Evolutionary conservation across 2,113 vertebrate genomes (phyloP).

Genomic region (Rutilus rutilus): DNA sequence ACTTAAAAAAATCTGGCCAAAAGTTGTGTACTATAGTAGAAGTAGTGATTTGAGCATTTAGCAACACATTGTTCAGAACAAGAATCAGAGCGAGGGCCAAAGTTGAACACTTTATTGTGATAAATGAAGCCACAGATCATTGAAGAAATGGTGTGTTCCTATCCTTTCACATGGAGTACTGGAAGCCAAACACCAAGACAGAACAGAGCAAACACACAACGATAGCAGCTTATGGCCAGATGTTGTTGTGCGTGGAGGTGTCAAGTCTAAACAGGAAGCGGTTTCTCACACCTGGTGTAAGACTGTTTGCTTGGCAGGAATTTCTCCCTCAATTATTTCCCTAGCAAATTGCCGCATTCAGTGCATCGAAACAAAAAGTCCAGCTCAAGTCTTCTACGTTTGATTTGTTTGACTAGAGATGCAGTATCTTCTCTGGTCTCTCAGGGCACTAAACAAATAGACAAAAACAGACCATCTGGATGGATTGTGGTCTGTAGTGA

Average conservation of each 20-base stretch:
- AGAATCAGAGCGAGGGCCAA: constrained; percentile 5
- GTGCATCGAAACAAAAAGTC: constrained; percentile 29
- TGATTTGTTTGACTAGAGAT: constrained; percentile 46
- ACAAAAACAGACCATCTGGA: constrained; percentile 57
- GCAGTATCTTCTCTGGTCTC: constrained; percentile 50
- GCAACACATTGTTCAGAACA: neutral
- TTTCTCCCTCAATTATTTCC: constrained; percentile 19
- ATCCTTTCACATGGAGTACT: constrained; percentile 15
- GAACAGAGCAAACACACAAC: constrained; percentile 50
- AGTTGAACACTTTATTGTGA: neutral
- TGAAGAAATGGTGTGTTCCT: constrained; percentile 20
- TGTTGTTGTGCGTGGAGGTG: constrained; percentile 60
- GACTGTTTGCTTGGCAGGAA: constrained; percentile 62
- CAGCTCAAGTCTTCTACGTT: neutral
- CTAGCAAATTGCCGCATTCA: constrained; percentile 41
- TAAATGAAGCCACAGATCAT: constrained; percentile 11
- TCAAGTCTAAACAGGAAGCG: constrained; percentile 71
- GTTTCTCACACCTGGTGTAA: constrained; percentile 72
- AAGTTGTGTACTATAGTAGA: neutral
- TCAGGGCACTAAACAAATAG: constrained; percentile 52
- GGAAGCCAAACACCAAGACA: constrained; percentile 44
- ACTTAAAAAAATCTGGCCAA: neutral
- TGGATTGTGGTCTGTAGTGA: constrained; percentile 36
- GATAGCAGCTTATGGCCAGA: constrained; percentile 64
- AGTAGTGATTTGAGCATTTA: neutral